Evolutionary conservation across 1,140 invertebrate genomes (phyloP).

Genomic region (Drosophila quadrilineata): DNA sequence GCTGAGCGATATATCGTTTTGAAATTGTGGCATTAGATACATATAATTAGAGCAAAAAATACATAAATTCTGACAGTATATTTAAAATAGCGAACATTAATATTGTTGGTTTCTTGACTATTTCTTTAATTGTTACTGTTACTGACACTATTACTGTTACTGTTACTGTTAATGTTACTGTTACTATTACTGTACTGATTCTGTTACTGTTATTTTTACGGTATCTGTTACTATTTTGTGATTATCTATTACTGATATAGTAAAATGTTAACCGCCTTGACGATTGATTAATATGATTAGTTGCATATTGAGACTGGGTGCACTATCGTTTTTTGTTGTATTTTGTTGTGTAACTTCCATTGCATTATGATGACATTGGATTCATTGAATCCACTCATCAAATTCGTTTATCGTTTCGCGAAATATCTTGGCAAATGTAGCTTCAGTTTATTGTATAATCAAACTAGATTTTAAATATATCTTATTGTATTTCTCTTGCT

Average conservation of each 20-base stretch:
- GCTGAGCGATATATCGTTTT: conserved; percentile 18
- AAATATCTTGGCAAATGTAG: too few species aligned
- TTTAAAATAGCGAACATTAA: conserved; percentile 12
- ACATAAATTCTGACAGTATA: conserved; percentile 16
- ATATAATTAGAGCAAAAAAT: conserved; percentile 2
- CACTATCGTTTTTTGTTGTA: conserved; percentile 11
- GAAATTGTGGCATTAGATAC: too few species aligned
- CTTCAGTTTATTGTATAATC: too few species aligned
- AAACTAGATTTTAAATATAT: too few species aligned
- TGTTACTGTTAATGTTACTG: not conserved
- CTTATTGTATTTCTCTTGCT: not conserved
- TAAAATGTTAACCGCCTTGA: not conserved
- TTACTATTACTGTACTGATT: too few species aligned
- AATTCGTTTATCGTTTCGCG: too few species aligned
- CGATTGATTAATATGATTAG: conserved; percentile 17
- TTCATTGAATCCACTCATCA: too few species aligned
- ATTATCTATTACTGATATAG: not conserved
- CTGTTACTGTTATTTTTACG: conserved; percentile 12
- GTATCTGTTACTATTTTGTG: conserved; percentile 1
- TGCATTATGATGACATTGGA: conserved; percentile 13
- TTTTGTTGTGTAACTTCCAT: conserved; percentile 21
- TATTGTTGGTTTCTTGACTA: conserved; percentile 10
- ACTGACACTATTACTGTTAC: not conserved
- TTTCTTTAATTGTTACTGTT: conserved; percentile 1
- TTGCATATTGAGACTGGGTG: conserved; percentile 10